Evolutionary conservation across 2,888 invertebrate genomes (phyloP).

Genomic region (Athalia circularis): DNA sequence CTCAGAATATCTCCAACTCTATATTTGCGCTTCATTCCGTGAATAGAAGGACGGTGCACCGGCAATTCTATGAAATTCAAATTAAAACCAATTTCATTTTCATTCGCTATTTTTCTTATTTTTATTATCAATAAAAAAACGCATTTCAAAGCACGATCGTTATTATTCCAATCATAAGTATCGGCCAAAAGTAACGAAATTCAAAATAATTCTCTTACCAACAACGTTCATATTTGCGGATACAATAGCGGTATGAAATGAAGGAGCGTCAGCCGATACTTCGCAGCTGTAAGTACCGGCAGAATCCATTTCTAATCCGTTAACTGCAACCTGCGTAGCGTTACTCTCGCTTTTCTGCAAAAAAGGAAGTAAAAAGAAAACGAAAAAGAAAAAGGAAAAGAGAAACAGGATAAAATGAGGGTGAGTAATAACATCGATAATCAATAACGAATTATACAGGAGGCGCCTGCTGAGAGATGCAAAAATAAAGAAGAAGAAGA

Average conservation of each 20-base stretch:
- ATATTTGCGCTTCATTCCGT: conserved; percentile 69
- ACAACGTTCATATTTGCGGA: conserved; percentile 68
- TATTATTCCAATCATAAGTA: background rate
- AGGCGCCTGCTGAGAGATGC: background rate
- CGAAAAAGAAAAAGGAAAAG: background rate
- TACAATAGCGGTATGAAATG: conserved; percentile 69
- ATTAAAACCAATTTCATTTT: too few relatives aligned
- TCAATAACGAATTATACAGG: background rate
- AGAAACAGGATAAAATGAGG: background rate
- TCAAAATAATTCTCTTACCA: conserved; percentile 59
- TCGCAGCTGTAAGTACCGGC: conserved; percentile 70
- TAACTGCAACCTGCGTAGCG: conserved; percentile 68
- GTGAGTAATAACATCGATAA: background rate
- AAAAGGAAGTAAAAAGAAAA: conserved; percentile 31
- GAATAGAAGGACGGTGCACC: conserved; percentile 67
- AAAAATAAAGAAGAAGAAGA: too few relatives aligned
- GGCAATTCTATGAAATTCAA: conserved; percentile 64
- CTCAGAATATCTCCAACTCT: conserved; percentile 65
- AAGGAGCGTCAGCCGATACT: conserved; percentile 71
- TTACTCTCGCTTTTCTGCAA: conserved; percentile 69
- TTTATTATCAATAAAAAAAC: too few relatives aligned
- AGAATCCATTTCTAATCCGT: conserved; percentile 66
- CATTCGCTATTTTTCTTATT: too few relatives aligned
- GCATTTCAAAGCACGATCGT: too few relatives aligned
- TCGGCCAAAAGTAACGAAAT: background rate